Evolutionary conservation across 2,888 invertebrate species (phyloP).

Genomic region (Torymus aiolomorphi): DNA sequence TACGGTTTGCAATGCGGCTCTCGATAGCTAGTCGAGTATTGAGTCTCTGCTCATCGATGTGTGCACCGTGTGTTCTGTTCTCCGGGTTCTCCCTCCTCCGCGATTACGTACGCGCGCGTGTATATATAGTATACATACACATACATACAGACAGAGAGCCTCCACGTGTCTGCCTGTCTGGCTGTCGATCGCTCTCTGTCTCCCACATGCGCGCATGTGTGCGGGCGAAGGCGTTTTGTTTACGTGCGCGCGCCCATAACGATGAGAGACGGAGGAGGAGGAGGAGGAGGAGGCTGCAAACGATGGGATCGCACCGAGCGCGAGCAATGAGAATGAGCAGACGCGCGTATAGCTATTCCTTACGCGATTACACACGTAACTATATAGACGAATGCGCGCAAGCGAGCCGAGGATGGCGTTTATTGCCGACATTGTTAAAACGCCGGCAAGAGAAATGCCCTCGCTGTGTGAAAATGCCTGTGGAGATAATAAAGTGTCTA

Average conservation of each 20-base stretch:
- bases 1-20: neutral
- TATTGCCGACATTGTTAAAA: constrained; percentile 53
- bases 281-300: neutral
- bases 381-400: constrained; percentile 8
- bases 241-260: constrained; percentile 31
- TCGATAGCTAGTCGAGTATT: neutral
- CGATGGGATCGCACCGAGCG: constrained; percentile 30
- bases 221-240: constrained; percentile 24
- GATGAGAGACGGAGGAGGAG: neutral
- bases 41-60: constrained; percentile 31
- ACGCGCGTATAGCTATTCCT: constrained; percentile 9
- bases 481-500: constrained; percentile 47
- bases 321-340: neutral
- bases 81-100: neutral
- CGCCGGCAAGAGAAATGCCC: constrained; percentile 46
- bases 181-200: constrained; percentile 8
- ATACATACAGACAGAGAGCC: too few relatives aligned
- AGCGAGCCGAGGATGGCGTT: constrained; percentile 42
- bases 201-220: neutral
- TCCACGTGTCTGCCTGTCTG: constrained; percentile 3
- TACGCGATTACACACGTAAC: constrained; percentile 28
- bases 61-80: too few relatives aligned
- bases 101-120: neutral
- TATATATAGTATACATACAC: neutral
- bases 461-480: constrained; percentile 36